Conservation (phyloP, 2,888 invertebrate genomes). For the Netelia melanura region DNA sequence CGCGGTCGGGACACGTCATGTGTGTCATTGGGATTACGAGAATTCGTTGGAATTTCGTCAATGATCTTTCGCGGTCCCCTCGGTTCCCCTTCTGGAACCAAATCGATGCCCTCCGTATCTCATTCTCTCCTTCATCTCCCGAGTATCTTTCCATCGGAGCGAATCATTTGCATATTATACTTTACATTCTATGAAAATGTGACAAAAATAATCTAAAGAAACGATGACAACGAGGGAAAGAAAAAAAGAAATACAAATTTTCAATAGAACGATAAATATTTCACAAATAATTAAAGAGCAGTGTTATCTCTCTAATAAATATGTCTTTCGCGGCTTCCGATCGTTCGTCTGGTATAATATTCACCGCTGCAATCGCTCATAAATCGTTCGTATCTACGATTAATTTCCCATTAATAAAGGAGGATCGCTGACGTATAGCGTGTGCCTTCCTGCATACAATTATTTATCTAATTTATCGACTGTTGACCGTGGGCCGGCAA, state of each 20-base stretch:
- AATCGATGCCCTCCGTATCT: not conserved
- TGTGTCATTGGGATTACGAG: conserved; percentile 77
- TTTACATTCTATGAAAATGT: too few species aligned
- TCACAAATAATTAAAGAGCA: conserved; percentile 33
- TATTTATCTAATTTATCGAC: conserved; percentile 68
- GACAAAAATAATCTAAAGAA: too few species aligned
- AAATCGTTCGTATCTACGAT: conserved; percentile 51
- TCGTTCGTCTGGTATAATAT: conserved; percentile 15
- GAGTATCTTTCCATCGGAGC: too few species aligned
- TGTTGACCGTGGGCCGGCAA: conserved; percentile 59
- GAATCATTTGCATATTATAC: too few species aligned
- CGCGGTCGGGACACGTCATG: conserved; percentile 69
- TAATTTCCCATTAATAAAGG: conserved; percentile 65
- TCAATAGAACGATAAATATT: conserved; percentile 1
- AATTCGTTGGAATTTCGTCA: conserved; percentile 70
- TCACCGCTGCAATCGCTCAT: conserved; percentile 7
- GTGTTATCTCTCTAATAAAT: not conserved
- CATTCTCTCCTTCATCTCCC: too few species aligned
- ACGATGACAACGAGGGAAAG: not conserved
- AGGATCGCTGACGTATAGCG: not conserved
- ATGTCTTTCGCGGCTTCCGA: conserved; percentile 11
- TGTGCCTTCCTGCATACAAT: conserved; percentile 50
- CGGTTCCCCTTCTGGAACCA: too few species aligned
- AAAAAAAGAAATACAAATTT: not conserved
- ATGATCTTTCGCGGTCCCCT: conserved; percentile 4